These are phyloP conservation scores for Noctua fimbriata DNA, from an alignment of 2,888 invertebrate species.

Conservation along the genomic window DNA sequence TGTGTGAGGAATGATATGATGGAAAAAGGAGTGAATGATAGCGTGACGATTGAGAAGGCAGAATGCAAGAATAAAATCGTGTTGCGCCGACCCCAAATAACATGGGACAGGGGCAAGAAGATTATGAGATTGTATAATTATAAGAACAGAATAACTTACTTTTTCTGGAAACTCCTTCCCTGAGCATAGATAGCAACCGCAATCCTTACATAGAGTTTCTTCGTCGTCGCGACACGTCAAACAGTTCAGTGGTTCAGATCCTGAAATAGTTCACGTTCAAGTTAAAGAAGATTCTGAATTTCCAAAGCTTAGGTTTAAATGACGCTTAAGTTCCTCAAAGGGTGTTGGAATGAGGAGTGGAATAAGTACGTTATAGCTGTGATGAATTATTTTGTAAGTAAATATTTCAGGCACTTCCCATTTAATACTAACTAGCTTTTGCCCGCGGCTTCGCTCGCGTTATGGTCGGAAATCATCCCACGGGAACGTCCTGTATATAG, in stretches of 20 bases:
- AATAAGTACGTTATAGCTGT: background rate
- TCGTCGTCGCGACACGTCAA: constrained; percentile 92
- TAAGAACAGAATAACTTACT: constrained; percentile 70
- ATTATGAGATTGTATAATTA: too few species aligned
- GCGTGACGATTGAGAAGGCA: too few species aligned
- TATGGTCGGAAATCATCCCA: background rate
- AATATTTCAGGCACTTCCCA: background rate
- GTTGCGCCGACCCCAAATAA: too few species aligned
- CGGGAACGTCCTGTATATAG: background rate
- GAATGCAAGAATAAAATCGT: too few species aligned
- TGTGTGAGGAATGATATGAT: too few species aligned
- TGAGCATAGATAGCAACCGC: constrained; percentile 93
- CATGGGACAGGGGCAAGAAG: too few species aligned
- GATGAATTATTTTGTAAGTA: background rate
- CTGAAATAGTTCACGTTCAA: constrained; percentile 72
- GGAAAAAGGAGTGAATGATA: too few species aligned
- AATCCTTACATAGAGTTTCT: constrained; percentile 92
- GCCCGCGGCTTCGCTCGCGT: background rate
- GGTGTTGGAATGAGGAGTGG: background rate
- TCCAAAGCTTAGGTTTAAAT: background rate
- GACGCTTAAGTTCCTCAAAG: background rate
- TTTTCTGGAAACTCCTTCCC: constrained; percentile 93
- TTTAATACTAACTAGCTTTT: background rate
- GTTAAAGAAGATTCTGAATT: background rate
- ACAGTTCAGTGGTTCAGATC: constrained; percentile 91